Conservation (phyloP, 2,797 vertebrate species). For the Salmo trutta region DNA sequence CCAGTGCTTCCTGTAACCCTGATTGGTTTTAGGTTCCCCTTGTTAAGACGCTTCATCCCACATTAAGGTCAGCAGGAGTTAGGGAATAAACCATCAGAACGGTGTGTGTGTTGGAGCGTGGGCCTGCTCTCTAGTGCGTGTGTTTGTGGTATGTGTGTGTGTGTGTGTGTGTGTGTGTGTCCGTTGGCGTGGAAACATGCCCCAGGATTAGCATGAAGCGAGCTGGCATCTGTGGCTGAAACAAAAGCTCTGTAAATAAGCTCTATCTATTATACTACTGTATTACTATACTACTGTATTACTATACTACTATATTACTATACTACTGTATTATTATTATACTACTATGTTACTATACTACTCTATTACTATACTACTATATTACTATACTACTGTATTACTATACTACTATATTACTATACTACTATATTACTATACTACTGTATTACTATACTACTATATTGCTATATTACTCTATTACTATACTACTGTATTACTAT, state of each 20-base stretch:
- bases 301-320: too few species aligned
- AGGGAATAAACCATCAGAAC: slow-evolving; percentile 28
- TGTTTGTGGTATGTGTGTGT: slow-evolving; percentile 16
- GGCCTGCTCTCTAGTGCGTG: neutral
- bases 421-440: too few species aligned
- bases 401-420: too few species aligned
- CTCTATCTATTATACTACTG: too few species aligned
- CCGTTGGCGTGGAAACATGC: slow-evolving; percentile 56
- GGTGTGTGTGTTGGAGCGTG: neutral
- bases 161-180: slow-evolving; percentile 23
- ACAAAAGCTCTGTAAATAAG: slow-evolving; percentile 31
- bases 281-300: too few species aligned
- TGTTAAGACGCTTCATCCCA: slow-evolving; percentile 52
- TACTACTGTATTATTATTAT: too few species aligned
- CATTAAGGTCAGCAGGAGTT: slow-evolving; percentile 66
- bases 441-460: too few species aligned
- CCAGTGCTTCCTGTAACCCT: neutral
- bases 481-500: too few species aligned
- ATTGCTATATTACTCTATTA: too few species aligned
- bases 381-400: too few species aligned
- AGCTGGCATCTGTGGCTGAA: slow-evolving; percentile 50
- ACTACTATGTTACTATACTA: too few species aligned
- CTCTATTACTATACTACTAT: too few species aligned
- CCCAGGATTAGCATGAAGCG: slow-evolving; percentile 59
- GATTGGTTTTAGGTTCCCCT: slow-evolving; percentile 24